Base-by-base conservation (phyloP, 1,140 invertebrate genomes). In the Laupala kohalensis region DNA sequence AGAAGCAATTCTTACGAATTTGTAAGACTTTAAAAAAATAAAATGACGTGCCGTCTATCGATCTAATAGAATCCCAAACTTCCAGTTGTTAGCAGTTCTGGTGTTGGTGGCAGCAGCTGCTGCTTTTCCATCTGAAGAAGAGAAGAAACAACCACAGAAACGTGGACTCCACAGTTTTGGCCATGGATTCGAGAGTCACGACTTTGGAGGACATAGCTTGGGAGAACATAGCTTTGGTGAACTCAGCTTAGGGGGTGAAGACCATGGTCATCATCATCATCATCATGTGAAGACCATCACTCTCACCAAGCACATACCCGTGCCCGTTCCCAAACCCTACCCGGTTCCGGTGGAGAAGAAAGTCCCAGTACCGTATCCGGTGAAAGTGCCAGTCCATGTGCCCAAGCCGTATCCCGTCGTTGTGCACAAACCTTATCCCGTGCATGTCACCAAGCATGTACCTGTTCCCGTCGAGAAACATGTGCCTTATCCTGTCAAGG, bases 311-410 rank as follows among this genome's bases (percentile, higher is more conserved):
- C 25, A 68, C 15, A 6, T 68, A 2, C 25, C 25, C 9, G 67
- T 68, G 23, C 67, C 67, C 19, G 67, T 68, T 9, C 67, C 67
- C 15, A 25, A 68, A n/a, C 67, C 67, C 24, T 68, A 68, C 26
- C 67, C 67, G 25, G 67, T 68, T 25, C 25, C 67, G 9, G 67
- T 68, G 15, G 67, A 68, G 26, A 68, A 68, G 26, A 25, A 68
- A 25, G 67, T 68, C 24, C 24, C 67, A 5, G 67, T 68, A 9
- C 67, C 67, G 15, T 25, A 25, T 9, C 67, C 67, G 5, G 67
- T 68, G 9, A 68, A 68, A 26, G 67, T 68, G 5, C 24, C 67
- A 5, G 23, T 26, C 5, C 67, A 25, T 25, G 67, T 68, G 23
- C 25, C 25, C 19, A 25, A 6, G 25, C 67, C 67, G 9, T 68